Conservation (phyloP, 2,113 vertebrate species). For the Corydoras maculifer region DNA sequence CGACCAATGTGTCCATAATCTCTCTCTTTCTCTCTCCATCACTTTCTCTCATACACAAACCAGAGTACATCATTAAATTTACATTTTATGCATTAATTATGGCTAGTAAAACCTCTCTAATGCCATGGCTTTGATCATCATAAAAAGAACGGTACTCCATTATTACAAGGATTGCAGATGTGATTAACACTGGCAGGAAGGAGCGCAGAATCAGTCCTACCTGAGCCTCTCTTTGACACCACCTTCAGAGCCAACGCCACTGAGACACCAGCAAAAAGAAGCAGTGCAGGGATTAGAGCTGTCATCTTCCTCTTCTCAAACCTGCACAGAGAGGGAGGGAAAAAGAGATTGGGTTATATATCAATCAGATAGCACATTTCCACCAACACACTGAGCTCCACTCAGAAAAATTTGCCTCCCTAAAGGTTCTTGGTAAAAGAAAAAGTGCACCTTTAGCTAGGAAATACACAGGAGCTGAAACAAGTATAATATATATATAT, state of each 20-base stretch:
- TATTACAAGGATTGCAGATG: neutral
- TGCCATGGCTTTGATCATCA: slow-evolving; percentile 29
- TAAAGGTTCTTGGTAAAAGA: slow-evolving; percentile 14
- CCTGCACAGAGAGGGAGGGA: slow-evolving; percentile 14
- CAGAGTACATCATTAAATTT: slow-evolving; percentile 28
- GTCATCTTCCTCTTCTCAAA: slow-evolving; percentile 40
- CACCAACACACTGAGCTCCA: slow-evolving; percentile 9
- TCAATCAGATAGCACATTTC: slow-evolving; percentile 24
- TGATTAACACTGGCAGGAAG: slow-evolving; percentile 20
- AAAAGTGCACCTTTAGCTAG: slow-evolving; percentile 10
- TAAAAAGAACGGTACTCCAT: slow-evolving; percentile 25
- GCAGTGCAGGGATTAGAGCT: slow-evolving; percentile 37
- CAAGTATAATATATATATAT: neutral
- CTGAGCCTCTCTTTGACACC: slow-evolving; percentile 46
- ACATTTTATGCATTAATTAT: slow-evolving; percentile 37
- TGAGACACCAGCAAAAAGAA: slow-evolving; percentile 32
- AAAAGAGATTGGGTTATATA: slow-evolving; percentile 20
- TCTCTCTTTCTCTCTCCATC: slow-evolving; percentile 1
- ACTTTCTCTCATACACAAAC: slow-evolving; percentile 10
- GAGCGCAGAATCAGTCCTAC: slow-evolving; percentile 27
- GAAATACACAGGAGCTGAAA: slow-evolving; percentile 7
- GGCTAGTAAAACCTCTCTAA: slow-evolving; percentile 15
- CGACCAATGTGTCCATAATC: neutral
- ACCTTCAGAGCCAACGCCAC: slow-evolving; percentile 40
- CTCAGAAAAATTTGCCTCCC: slow-evolving; percentile 29